phyloP scores from a whole-genome alignment of 53 echinoderm and acorn worm genomes.

The Astropecten irregularis region DNA sequence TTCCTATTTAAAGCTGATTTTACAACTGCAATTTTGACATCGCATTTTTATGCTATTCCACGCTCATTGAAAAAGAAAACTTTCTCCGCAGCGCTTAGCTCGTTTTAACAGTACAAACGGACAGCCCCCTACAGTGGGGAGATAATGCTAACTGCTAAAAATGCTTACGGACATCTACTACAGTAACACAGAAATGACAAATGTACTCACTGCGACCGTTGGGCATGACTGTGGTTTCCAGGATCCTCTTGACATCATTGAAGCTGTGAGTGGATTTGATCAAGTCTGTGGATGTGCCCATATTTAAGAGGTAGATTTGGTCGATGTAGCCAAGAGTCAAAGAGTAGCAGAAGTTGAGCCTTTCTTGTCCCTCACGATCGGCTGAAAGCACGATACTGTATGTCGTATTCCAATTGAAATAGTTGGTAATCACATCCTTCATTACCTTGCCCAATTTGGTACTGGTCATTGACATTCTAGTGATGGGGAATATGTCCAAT shows the following conservation, averaged over 20 bases:
- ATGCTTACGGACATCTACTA: too few species aligned
- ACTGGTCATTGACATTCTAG: slow-evolving; percentile 1
- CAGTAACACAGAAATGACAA: too few species aligned
- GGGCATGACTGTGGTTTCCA: not conserved
- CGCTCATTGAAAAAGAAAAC: too few species aligned
- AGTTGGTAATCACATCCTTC: not conserved
- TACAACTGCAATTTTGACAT: too few species aligned
- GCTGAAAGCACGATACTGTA: not conserved
- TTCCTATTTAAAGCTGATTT: too few species aligned
- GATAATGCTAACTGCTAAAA: too few species aligned
- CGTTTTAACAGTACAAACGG: too few species aligned
- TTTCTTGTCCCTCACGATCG: not conserved
- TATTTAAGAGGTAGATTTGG: not conserved
- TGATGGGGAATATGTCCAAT: slow-evolving; percentile 20
- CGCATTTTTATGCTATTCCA: too few species aligned
- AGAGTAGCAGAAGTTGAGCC: not conserved
- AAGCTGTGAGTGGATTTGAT: not conserved
- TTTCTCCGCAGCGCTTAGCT: too few species aligned
- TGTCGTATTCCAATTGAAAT: slow-evolving; percentile 27
- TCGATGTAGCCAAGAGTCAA: not conserved
- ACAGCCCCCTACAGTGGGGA: too few species aligned
- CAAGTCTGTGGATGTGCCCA: too few species aligned
- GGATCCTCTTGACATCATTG: not conserved
- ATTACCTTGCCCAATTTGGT: not conserved
- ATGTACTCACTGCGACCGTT: slow-evolving; percentile 34